Conservation (phyloP, 2,113 vertebrate species). For the Callithrix jacchus region DNA sequence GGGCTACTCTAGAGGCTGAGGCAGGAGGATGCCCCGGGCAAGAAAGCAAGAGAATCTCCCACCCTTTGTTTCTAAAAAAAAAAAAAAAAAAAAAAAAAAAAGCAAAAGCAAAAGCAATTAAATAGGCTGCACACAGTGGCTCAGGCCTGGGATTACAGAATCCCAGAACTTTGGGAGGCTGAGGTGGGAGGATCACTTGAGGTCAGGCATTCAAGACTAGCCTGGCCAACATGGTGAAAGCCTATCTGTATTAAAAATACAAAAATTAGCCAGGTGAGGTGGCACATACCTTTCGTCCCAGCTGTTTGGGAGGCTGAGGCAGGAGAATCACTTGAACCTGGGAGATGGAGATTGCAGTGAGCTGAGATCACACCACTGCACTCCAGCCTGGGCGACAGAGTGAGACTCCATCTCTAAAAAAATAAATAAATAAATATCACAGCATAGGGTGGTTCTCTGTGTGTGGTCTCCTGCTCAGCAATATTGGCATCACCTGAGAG, state of each 20-base stretch:
- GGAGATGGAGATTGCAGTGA: not conserved
- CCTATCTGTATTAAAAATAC: not conserved
- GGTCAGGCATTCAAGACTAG: not conserved
- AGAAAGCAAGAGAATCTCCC: not conserved
- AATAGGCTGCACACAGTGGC: not conserved
- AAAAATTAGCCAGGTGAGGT: not conserved
- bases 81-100: not conserved
- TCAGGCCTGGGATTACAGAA: not conserved
- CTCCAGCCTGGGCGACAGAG: not conserved
- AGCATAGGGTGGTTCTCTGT: not conserved
- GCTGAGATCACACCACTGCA: not conserved
- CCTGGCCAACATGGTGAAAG: not conserved
- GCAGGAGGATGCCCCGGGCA: not conserved
- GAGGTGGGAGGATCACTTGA: not conserved
- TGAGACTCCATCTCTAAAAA: not conserved
- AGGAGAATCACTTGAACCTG: not conserved
- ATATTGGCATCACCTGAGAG: not conserved
- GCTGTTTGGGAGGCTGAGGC: not conserved
- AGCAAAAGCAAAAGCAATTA: not conserved
- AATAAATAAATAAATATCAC: not conserved
- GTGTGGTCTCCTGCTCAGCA: not conserved
- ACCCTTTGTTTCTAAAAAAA: not conserved
- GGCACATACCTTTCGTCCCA: not conserved
- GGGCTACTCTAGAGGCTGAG: not conserved
- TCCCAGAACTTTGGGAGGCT: not conserved